Percentiles rank a stretch among this genome's conserved stretches.
These are phyloP conservation scores for Peromyscus eremicus DNA, from an alignment of 2,797 vertebrate genomes.

Conservation along the genomic window DNA sequence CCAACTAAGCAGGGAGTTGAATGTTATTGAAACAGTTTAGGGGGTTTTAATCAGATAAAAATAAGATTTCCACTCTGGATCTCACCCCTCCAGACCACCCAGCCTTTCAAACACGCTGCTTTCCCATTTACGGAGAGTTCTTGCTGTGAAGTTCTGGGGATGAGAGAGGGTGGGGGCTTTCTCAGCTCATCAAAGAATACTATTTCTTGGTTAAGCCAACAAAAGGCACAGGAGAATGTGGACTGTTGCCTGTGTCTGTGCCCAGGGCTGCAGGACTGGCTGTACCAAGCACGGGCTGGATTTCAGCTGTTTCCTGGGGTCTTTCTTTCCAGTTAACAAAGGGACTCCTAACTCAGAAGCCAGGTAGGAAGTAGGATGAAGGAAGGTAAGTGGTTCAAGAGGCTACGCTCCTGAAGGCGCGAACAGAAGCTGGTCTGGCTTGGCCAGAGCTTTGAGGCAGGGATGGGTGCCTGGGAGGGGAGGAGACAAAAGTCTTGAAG, in stretches of 20 bases:
- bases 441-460: not conserved
- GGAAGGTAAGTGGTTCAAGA: not conserved
- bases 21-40: not conserved
- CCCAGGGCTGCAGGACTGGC: not conserved
- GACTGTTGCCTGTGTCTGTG: not conserved
- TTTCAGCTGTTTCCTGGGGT: not conserved
- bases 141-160: not conserved
- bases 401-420: not conserved
- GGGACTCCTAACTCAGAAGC: not conserved
- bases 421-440: not conserved
- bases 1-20: conserved; percentile 18
- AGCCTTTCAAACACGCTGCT: not conserved
- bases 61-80: not conserved
- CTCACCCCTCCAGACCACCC: not conserved
- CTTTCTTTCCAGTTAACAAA: conserved; percentile 12
- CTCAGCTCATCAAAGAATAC: not conserved
- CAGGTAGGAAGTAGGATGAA: not conserved
- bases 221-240: conserved; percentile 9
- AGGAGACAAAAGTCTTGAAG: not conserved
- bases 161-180: not conserved
- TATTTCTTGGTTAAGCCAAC: not conserved
- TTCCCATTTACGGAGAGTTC: not conserved
- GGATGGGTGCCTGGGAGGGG: not conserved
- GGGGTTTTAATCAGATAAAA: not conserved
- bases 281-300: not conserved